Evolutionary conservation across 2,797 vertebrate species (phyloP).

Genomic region (Hydrophis major): DNA sequence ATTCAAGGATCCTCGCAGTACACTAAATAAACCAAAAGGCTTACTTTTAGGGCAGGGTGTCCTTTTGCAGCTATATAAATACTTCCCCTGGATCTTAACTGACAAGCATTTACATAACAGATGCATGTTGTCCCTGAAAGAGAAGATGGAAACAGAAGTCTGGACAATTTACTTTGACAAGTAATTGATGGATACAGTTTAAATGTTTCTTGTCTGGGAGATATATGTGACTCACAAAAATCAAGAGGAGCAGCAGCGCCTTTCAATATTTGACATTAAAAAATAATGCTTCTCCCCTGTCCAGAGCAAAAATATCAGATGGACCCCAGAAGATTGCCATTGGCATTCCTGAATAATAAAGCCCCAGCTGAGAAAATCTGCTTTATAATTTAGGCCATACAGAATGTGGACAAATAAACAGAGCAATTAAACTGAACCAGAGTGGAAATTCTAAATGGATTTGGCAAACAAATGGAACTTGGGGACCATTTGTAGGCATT

Average conservation of each 20-base stretch:
- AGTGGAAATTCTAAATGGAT: neutral
- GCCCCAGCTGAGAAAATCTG: neutral
- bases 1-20: neutral
- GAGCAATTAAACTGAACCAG: neutral
- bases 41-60: neutral
- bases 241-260: neutral
- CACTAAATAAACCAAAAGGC: neutral
- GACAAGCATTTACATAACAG: neutral
- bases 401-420: conserved; percentile 20
- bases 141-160: neutral
- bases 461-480: neutral
- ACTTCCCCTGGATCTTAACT: neutral
- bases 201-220: neutral
- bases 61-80: neutral
- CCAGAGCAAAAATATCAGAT: neutral
- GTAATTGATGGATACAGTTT: neutral
- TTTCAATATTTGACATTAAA: neutral
- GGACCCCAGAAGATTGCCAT: conserved; percentile 31
- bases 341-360: neutral
- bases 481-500: neutral
- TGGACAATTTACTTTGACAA: neutral
- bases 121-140: neutral
- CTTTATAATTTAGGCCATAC: conserved; percentile 27
- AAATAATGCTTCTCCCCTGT: neutral
- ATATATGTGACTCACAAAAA: neutral